Evolutionary conservation across 2,113 vertebrate species (phyloP), one percentile per base, ranked within the genome.

Genomic region (Trogon melanurus): DNA sequence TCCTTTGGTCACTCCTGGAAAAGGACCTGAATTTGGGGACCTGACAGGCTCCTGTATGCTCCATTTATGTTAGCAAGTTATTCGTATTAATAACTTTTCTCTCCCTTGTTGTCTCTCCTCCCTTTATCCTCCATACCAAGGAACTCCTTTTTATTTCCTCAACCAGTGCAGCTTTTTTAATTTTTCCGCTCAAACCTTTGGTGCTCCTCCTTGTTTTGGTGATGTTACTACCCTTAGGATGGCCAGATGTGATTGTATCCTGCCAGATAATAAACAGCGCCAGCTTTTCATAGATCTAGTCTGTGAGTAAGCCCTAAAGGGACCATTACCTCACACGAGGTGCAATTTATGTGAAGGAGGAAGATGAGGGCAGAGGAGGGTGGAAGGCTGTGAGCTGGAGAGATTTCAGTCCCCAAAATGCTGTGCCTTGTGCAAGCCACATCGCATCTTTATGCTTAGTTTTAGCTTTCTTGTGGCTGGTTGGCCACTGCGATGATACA

Each of bases 241-340:
- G 25, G 2, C 23, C 74, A 75, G 57, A 26, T 17, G 27, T 21
- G 65, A 22, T n/a, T 58, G 19, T 23, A 29, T 38, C 32, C 70
- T 72, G 14, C 20, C 51, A 67, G 64, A 61, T 27, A 85, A 56
- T 9, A 45, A 75, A 60, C 57, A 85, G 38, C 5, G 2, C 20
- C 53, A 51, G 20, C 34, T 79, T 81, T 60, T 34, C 66, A 3
- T 1, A 25, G 30, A n/a, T n/a, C 25, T 79, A 34, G 13, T 64
- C 57, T 5, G 0, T 21, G 17, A 44, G 22, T 5, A 34, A 90
- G 19, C 51, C 66, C 71, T 34, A 9, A 47, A 38, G 17, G 54
- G 32, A 47, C 45, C 34, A 16, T n/a, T 15, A 56, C 29, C 15
- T 29, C 29, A 5, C 1, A 1, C 62, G 74, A 82, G 0, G 1